Evolutionary conservation across 2,113 vertebrate genomes (phyloP), one percentile per base, ranked within the genome.

Genomic region (Callospermophilus lateralis): DNA sequence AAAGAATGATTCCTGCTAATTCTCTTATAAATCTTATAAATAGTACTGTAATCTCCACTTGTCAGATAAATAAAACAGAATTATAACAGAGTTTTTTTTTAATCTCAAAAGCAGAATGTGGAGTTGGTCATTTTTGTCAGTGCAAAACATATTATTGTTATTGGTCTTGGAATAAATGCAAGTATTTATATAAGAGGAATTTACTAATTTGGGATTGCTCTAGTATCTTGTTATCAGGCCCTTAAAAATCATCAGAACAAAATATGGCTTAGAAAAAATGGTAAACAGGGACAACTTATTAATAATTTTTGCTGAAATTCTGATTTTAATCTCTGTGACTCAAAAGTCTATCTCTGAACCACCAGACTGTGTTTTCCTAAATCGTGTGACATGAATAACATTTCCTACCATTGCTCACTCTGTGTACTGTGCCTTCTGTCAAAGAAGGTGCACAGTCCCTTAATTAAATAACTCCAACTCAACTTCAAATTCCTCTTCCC

Each of bases 221-320:
- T 67, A 81, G 28, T 12, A 39, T 61, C 37, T 34, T 39, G 48
- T 77, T 48, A 58, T 34, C 45, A 19, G 28, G 34, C 1, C 92
- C 26, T 84, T 77, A 72, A 78, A 12, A 79, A 26, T 80, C 63
- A 92, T 55, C 24, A 42, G 17, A 80, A 90, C 16, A 67, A 87
- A 79, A 42, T 95, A 53, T 16, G n/a, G 48, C 48, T 65, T 80
- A 48, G 20, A 53, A 84, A 84, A 94, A 85, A 19, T 89, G n/a
- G 45, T 84, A 32, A 83, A 26, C 12, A 61, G 30, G 15, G 10
- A 20, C 15, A 51, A 80, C 20, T 68, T 86, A 72, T 72, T 51
- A 32, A 92, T 77, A 84, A 73, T 90, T 86, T 83, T 42, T 63
- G n/a, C 32, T 80, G 42, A 93, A 94, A 88, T 76, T 88, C 51